A percentile compares a stretch with the other conserved stretches of the same genome.
These are phyloP conservation scores for Todus mexicanus DNA, from an alignment of 2,797 vertebrate species.

Conservation along the genomic window DNA sequence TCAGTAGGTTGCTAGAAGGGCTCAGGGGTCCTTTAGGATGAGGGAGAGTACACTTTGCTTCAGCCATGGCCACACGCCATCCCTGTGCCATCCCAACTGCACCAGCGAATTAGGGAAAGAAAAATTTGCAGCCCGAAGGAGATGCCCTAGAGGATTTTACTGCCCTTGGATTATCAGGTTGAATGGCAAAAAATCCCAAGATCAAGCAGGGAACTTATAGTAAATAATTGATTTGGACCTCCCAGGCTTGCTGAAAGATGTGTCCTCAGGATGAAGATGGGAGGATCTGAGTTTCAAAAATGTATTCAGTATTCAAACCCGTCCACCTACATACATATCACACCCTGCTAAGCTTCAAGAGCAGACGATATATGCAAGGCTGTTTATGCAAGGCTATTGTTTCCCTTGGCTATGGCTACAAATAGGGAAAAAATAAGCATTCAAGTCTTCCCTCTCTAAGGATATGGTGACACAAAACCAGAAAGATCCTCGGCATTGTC, in stretches of 20 bases:
- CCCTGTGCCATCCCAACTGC: background rate
- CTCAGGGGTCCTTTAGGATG: background rate
- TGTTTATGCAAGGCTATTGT: background rate
- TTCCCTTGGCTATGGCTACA: background rate
- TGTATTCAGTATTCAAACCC: background rate
- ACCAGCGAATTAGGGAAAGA: background rate
- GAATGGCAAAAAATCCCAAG: background rate
- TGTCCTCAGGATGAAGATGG: background rate
- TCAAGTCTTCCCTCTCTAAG: background rate
- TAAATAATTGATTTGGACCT: constrained; percentile 35
- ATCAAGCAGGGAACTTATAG: background rate
- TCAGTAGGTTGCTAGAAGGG: background rate
- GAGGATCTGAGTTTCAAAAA: background rate
- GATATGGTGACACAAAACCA: background rate
- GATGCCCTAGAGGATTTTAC: background rate
- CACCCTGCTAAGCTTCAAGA: background rate
- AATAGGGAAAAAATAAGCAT: background rate
- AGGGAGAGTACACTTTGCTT: background rate
- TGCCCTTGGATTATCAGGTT: background rate
- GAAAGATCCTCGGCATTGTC: background rate
- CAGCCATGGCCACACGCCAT: background rate
- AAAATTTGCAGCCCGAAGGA: background rate
- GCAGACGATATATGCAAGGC: background rate
- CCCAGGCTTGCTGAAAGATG: background rate
- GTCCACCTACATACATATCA: background rate